Base-by-base conservation (phyloP, 2,888 invertebrate species). In the Agriotes lineatus region DNA sequence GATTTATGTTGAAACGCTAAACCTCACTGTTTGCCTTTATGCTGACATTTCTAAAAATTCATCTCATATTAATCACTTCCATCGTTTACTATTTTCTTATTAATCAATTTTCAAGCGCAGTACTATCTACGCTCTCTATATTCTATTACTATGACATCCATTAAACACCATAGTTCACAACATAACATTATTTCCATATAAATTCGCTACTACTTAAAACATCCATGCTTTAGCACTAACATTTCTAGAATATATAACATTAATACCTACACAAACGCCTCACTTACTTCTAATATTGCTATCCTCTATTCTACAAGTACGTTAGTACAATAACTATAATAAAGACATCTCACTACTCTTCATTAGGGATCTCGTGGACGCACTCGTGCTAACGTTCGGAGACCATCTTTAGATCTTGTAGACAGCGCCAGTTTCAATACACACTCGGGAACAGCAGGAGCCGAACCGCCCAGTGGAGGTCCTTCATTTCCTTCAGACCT, bases 381-480 rank as follows among this genome's bases (percentile, higher is more conserved):
- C 80, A 84, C 87, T 35, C 88, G 91, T 70, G 88, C 90, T 19
- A 88, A 89, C 77, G 88, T 91, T 74, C 89, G 91, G 74, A 88
- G 94, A 16, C 93, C 93, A 45, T 92, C 92, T 76, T 87, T 94
- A 60, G 94, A 94, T 80, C 85, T 94, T 50, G 93, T 95, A 0
- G 95, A 95, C 80, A 91, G 92, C 74, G 92, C 91, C 74, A 93
- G 92, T 76, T 95, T 95, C 85, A 92, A 94, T 77, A 93, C 94
- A 0, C 88, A 92, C 76, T 86, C 88, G 2, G 88, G 88, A 84
- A 86, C 86, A 83, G 64, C 87, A 84, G 82, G 87, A 81, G 76
- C 85, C 81, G 82, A 79, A 69, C 79, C 80, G 12, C 78, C 81
- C 18, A 75, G 80, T 67, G 83, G 83, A 14, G 86, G 86, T 16